phyloP scores from a whole-genome alignment of 2,113 vertebrate species.

The Pterocles gutturalis region DNA sequence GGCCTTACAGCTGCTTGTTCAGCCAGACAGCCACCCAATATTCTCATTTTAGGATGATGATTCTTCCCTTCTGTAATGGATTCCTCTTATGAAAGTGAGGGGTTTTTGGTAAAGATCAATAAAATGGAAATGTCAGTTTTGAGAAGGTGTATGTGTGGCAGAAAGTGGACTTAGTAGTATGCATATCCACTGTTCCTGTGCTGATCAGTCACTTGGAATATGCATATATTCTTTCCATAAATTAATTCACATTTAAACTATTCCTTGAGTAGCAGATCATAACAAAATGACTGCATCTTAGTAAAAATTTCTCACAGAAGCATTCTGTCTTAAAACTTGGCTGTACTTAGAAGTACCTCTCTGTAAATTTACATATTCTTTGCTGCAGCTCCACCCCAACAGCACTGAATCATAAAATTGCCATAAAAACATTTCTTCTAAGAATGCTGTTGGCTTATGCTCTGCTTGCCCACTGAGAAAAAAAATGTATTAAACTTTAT shows the following conservation, averaged over 20 bases:
- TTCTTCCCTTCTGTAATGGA: not conserved
- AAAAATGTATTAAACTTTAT: not conserved
- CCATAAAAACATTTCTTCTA: not conserved
- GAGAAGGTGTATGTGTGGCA: not conserved
- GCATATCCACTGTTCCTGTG: not conserved
- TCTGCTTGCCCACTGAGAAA: not conserved
- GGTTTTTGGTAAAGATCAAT: not conserved
- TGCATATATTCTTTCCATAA: not conserved
- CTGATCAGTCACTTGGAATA: not conserved
- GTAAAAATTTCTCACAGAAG: not conserved
- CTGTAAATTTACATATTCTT: not conserved
- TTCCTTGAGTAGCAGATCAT: not conserved
- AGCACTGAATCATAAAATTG: not conserved
- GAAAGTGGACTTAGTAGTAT: not conserved
- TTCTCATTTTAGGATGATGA: not conserved
- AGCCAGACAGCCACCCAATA: not conserved
- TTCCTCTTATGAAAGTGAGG: not conserved
- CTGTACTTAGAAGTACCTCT: not conserved
- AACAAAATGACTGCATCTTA: not conserved
- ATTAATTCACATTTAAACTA: not conserved
- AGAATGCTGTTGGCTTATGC: not conserved
- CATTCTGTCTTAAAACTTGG: not conserved
- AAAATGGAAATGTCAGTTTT: not conserved
- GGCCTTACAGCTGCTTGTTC: not conserved
- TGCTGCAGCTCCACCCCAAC: not conserved